These are phyloP conservation scores for Champsocephalus esox DNA, from an alignment of 2,797 vertebrate species.

Conservation along the genomic window DNA sequence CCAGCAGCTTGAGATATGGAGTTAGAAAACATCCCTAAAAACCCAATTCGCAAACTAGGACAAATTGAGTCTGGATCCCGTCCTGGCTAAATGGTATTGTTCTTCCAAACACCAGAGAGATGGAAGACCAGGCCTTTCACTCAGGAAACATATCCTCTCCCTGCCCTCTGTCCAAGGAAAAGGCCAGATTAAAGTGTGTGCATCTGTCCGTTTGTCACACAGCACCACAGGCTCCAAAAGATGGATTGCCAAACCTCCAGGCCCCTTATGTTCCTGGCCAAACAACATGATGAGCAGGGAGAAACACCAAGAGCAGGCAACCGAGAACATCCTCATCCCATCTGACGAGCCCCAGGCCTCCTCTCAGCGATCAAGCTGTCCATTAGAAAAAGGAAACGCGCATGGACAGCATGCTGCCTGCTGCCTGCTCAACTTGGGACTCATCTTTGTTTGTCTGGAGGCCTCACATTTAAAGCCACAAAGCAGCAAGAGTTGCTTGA, in stretches of 20 bases:
- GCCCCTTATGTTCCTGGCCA: conserved; percentile 42
- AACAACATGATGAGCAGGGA: conserved; percentile 53
- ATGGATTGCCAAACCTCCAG: conserved; percentile 39
- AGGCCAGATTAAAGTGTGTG: conserved; percentile 44
- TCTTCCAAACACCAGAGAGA: conserved; percentile 54
- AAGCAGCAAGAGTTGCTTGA: conserved; percentile 33
- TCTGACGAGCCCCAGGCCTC: conserved; percentile 60
- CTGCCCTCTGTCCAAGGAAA: conserved; percentile 48
- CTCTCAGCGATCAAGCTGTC: conserved; percentile 51
- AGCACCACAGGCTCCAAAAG: conserved; percentile 53
- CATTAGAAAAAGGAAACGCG: conserved; percentile 61
- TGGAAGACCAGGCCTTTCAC: conserved; percentile 32
- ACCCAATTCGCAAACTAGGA: conserved; percentile 43
- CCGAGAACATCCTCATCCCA: conserved; percentile 53
- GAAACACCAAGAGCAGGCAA: conserved; percentile 50
- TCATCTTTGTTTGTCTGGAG: conserved; percentile 52
- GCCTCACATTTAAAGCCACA: conserved; percentile 48
- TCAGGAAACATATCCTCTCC: conserved; percentile 53
- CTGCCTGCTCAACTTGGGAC: conserved; percentile 55
- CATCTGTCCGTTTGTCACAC: conserved; percentile 35
- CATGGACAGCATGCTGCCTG: conserved; percentile 48
- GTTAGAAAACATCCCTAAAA: conserved; percentile 51
- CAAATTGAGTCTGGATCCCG: conserved; percentile 54
- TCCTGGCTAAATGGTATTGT: conserved; percentile 54
- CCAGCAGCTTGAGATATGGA: conserved; percentile 46